Percentiles rank a stretch among this genome's conserved stretches.
Evolutionary conservation across 2,797 vertebrate species (phyloP).

Genomic region (Esox masquinongy): DNA sequence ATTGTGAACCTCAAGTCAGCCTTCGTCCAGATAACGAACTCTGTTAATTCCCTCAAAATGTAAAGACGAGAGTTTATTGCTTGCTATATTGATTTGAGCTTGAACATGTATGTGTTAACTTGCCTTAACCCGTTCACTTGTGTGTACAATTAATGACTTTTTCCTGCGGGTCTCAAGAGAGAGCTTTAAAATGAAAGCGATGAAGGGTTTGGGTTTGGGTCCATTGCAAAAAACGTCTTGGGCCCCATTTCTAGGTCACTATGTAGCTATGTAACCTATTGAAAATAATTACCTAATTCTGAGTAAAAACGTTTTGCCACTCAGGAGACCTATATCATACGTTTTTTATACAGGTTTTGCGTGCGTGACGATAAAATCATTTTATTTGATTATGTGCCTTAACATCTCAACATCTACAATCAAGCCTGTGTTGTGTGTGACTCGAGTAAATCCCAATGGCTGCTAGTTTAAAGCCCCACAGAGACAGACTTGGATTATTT

Average conservation of each 20-base stretch:
- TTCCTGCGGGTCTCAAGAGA: slow-evolving; percentile 49
- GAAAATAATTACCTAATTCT: slow-evolving; percentile 32
- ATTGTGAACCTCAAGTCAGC: slow-evolving; percentile 51
- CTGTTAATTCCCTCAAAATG: slow-evolving; percentile 62
- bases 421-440: slow-evolving; percentile 14
- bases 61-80: slow-evolving; percentile 66
- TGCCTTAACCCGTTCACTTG: slow-evolving; percentile 55
- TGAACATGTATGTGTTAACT: slow-evolving; percentile 56
- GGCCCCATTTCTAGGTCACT: slow-evolving; percentile 26
- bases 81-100: slow-evolving; percentile 65
- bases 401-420: slow-evolving; percentile 38
- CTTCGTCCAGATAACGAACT: slow-evolving; percentile 67
- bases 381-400: slow-evolving; percentile 29
- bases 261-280: slow-evolving; percentile 31
- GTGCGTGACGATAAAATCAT: slow-evolving; percentile 14
- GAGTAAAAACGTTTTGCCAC: slow-evolving; percentile 18
- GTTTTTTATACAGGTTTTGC: slow-evolving; percentile 3
- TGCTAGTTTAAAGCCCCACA: slow-evolving; percentile 46
- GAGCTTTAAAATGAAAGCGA: slow-evolving; percentile 40
- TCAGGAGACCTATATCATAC: slow-evolving; percentile 11
- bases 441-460: slow-evolving; percentile 59
- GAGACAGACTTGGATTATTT: slow-evolving; percentile 66
- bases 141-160: slow-evolving; percentile 64
- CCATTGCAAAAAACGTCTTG: slow-evolving; percentile 28
- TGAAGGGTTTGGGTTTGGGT: slow-evolving; percentile 36